Conservation (phyloP, 2,113 vertebrate genomes). For the Urocolius indicus region DNA sequence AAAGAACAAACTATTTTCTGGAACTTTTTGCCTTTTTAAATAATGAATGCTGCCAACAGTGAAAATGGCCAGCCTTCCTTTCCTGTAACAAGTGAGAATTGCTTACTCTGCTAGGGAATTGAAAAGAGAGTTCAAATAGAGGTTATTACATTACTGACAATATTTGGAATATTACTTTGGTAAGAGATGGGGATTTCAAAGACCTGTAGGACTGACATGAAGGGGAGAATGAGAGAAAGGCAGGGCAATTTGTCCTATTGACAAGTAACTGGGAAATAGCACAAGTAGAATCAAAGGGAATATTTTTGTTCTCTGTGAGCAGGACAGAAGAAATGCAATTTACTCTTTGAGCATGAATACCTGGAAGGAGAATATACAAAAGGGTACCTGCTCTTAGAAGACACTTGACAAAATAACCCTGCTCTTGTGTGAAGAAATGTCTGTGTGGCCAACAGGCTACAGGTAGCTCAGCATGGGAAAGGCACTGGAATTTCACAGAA, state of each 20-base stretch:
- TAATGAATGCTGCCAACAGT: background rate
- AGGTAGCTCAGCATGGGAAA: background rate
- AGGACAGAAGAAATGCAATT: background rate
- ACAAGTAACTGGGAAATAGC: background rate
- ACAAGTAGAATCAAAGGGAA: background rate
- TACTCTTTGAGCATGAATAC: background rate
- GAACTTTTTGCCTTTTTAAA: background rate
- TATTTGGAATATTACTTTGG: background rate
- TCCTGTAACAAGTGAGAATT: background rate
- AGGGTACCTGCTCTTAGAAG: background rate
- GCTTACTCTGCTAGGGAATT: background rate
- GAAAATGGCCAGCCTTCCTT: background rate
- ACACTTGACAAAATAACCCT: slow-evolving; percentile 26
- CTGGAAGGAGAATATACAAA: background rate
- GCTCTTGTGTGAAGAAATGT: background rate
- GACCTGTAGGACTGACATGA: background rate
- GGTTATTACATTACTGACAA: background rate
- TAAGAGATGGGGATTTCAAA: background rate
- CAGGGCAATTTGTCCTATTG: background rate
- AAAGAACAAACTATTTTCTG: background rate
- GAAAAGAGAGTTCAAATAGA: background rate
- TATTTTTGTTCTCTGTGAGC: background rate
- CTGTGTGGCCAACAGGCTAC: background rate
- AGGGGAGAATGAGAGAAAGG: background rate
- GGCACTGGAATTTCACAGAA: background rate